These are phyloP conservation scores for Trididemnum clinides DNA, from an alignment of 23 tunicate genomes.

Conservation along the genomic window DNA sequence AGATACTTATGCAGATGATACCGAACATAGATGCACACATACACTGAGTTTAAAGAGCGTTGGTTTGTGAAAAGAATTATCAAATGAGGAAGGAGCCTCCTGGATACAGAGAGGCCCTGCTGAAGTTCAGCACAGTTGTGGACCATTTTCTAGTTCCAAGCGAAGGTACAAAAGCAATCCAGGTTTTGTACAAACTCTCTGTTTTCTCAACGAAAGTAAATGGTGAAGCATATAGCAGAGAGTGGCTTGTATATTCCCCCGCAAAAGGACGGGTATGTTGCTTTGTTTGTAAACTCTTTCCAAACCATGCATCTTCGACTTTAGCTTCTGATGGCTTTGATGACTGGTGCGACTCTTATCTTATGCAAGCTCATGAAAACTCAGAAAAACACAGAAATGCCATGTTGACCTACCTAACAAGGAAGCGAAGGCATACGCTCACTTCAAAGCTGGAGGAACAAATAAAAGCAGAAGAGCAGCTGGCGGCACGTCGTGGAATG, in stretches of 20 bases:
- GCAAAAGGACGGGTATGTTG: conserved; percentile 18
- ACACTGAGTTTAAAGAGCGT: conserved; percentile 4
- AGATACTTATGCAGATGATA: not conserved
- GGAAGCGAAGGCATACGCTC: conserved; percentile 38
- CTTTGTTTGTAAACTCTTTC: conserved; percentile 24
- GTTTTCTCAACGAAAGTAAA: not conserved
- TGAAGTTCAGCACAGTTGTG: conserved; percentile 24
- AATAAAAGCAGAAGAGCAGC: conserved; percentile 37
- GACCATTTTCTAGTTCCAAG: conserved; percentile 22
- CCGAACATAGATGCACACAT: conserved; percentile 16
- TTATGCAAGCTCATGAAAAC: conserved; percentile 32
- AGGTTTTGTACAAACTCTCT: not conserved
- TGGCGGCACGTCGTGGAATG: conserved; percentile 45
- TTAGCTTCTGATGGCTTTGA: conserved; percentile 33
- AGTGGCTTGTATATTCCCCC: conserved; percentile 16
- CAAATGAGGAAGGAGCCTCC: conserved; percentile 13
- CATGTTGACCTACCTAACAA: conserved; percentile 12
- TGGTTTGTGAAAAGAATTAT: conserved; percentile 13
- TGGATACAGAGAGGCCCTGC: conserved; percentile 29
- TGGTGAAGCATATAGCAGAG: conserved; percentile 23
- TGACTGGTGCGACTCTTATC: conserved; percentile 12
- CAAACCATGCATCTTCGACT: conserved; percentile 23
- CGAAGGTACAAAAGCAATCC: conserved; percentile 38
- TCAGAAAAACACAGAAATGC: conserved; percentile 24
- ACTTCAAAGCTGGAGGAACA: conserved; percentile 32